Evolutionary conservation across 1,140 invertebrate species (phyloP).

Genomic region (Adoxophyes honmai): DNA sequence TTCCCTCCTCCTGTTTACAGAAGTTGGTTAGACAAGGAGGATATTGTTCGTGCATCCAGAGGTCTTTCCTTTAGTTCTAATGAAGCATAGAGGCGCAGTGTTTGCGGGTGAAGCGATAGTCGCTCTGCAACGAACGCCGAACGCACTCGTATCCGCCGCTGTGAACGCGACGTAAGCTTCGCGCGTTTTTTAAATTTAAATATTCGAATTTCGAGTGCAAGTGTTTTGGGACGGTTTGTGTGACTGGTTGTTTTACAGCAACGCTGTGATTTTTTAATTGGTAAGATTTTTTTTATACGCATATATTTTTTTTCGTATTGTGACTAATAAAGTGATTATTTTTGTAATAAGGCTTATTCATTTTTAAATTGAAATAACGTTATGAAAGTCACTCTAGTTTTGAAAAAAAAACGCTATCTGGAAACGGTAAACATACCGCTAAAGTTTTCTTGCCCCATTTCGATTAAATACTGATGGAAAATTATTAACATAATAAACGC

Average conservation of each 20-base stretch:
- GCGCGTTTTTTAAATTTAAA: slow-evolving; percentile 27
- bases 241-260: slow-evolving; percentile 2
- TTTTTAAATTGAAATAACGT: too few species aligned
- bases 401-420: too few species aligned
- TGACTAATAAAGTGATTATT: too few species aligned
- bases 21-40: slow-evolving; percentile 23
- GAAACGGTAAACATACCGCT: too few species aligned
- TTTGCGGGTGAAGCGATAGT: slow-evolving; percentile 38
- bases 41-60: slow-evolving; percentile 19
- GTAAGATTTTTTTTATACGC: neutral
- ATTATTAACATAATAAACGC: too few species aligned
- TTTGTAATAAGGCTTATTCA: too few species aligned
- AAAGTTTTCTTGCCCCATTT: too few species aligned
- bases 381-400: too few species aligned
- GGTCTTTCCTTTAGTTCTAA: slow-evolving; percentile 33
- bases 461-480: too few species aligned
- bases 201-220: slow-evolving; percentile 29
- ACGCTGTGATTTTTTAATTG: neutral
- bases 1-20: slow-evolving; percentile 19
- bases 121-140: slow-evolving; percentile 37
- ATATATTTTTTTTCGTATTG: too few species aligned
- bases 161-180: slow-evolving; percentile 21
- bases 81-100: slow-evolving; percentile 51
- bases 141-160: slow-evolving; percentile 36
- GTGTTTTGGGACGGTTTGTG: slow-evolving; percentile 19